Conservation (phyloP, 23 tunicate genomes). For the Halocynthia roretzi region DNA sequence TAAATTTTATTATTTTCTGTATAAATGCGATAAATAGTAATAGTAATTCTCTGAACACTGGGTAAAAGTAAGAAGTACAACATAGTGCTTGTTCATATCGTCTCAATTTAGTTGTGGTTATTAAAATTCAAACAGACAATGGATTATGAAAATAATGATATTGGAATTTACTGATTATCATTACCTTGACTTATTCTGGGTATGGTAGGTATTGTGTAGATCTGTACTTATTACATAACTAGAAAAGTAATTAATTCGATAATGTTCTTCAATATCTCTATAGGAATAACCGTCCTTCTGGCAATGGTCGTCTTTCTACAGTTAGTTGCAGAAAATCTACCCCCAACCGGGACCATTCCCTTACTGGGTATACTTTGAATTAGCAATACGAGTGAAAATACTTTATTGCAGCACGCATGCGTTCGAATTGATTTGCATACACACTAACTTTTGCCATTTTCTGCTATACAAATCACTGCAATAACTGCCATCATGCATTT, state of each 20-base stretch:
- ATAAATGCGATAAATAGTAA: too few species aligned
- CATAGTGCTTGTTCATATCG: too few species aligned
- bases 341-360: slow-evolving; percentile 92
- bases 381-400: neutral
- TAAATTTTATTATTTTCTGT: too few species aligned
- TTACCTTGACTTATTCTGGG: neutral
- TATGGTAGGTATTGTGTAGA: neutral
- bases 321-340: slow-evolving; percentile 80
- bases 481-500: too few species aligned
- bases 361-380: slow-evolving; percentile 47
- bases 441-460: too few species aligned
- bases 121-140: neutral
- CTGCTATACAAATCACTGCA: too few species aligned
- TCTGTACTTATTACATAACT: neutral
- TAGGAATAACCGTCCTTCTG: slow-evolving; percentile 81
- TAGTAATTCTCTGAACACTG: too few species aligned
- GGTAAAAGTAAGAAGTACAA: too few species aligned
- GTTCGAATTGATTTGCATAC: too few species aligned
- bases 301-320: slow-evolving; percentile 92
- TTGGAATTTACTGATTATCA: neutral
- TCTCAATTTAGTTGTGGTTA: neutral
- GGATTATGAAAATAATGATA: neutral
- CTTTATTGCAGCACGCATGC: neutral
- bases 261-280: too few species aligned
- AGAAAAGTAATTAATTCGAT: too few species aligned